Evolutionary conservation across 2,888 invertebrate genomes (phyloP), one percentile per base, ranked within the genome.

Genomic region (Chalcosyrphus nemorum): DNA sequence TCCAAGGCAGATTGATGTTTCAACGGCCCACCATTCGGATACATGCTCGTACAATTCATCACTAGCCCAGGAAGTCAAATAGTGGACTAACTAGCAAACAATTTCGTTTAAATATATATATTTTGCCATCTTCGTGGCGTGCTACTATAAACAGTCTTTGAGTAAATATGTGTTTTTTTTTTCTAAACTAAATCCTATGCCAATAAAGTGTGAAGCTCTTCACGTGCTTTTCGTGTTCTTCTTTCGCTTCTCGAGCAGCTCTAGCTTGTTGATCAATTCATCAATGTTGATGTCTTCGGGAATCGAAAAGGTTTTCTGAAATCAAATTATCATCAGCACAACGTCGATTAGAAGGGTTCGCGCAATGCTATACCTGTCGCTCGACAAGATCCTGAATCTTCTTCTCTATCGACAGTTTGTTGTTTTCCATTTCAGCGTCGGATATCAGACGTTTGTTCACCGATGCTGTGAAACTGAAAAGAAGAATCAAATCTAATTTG

Each of bases 211-310:
- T 17, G 3, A 6, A 6, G 4, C 1, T 15, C 4, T 57, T 77
- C 71, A 87, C 27, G 87, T 85, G 19, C 86, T 86, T 68, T 89
- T 87, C 1, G 70, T 9, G 38, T 80, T 87, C 29, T 81, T 76
- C 29, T 76, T 86, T 32, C 65, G 70, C n/a, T 63, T 75, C 65
- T 86, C 78, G 38, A 90, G 61, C 9, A 86, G 17, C 11, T 89
- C 87, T 1, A 90, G 76, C 72, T 90, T 90, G 11, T 88, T 87
- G 2, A 90, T 89, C 13, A 90, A 50, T 17, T 88, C 87, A 63
- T 90, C 90, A 2, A 90, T 87, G 63, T 89, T 89, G 2, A 90
- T 80, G 56, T 90, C 87, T 4, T 87, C 87, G 0, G 89, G 88
- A 24, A 88, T 71, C 6, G 75, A 71, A 5, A 89, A 75, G 0